Base-by-base conservation (phyloP, 2,797 vertebrate genomes). In the Sebastes umbrosus region DNA sequence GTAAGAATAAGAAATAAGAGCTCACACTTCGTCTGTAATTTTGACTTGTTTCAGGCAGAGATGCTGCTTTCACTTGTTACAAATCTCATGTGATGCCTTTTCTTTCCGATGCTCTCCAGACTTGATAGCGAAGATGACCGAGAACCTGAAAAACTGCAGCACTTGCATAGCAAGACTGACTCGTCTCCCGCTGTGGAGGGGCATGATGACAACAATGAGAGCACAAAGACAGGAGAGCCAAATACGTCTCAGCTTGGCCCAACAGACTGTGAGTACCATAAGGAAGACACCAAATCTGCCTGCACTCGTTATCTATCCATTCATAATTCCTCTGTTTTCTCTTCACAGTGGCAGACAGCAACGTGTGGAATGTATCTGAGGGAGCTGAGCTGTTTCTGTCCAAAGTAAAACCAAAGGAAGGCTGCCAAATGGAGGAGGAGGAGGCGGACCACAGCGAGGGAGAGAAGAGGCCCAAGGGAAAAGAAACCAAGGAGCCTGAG, bases 331-430 rank as follows among this genome's bases (percentile, higher is more conserved):
- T 72, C 52, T 80, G 74, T 77, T 86, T 87, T 79, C 73, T 74
- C 69, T 85, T 80, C 69, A 29, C 93, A 96, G 95, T 83, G 80
- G 88, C 88, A 90, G 91, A 92, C 71, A 73, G 84, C 69, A 66
- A 89, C 69, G 80, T 78, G 86, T 88, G 93, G 92, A 88, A 90
- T 83, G 85, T 76, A 76, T 88, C 90, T 1, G 90, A 93, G 81
- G 71, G 80, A 83, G 80, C 84, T 20, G 88, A 93, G 90, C 85
- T 85, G 76, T 81, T 92, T 87, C 82, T 88, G 75, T 86, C 92
- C 84, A 93, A 94, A 86, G 75, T 84, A 27, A 92, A 93, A 91
- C 93, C 93, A 95, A 95, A 95, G 85, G 93, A 93, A 43, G 82
- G 79, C 66, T 90, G 84, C 93, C 93, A 87, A 89, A 92, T 87